phyloP scores from a whole-genome alignment of 2,113 vertebrate species.

The Nesoenas mayeri region DNA sequence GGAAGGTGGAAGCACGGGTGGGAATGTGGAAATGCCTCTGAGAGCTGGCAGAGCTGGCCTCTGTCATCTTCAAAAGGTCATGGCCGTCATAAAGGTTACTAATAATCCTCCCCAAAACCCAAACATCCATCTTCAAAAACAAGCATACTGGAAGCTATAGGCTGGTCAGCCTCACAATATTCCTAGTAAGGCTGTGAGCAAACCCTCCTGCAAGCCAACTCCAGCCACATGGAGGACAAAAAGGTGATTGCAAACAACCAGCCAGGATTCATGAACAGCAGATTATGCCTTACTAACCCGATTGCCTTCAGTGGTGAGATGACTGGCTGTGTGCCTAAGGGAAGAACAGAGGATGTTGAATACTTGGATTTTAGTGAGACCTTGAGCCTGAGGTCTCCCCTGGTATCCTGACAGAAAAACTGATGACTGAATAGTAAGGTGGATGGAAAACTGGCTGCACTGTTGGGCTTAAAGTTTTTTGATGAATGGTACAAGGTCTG shows the following conservation, averaged over 20 bases:
- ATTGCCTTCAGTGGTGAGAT: not conserved
- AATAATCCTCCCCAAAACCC: not conserved
- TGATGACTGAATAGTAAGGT: not conserved
- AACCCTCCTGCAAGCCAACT: not conserved
- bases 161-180: not conserved
- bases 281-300: not conserved
- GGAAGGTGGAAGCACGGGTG: not conserved
- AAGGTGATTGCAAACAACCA: not conserved
- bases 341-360: not conserved
- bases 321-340: not conserved
- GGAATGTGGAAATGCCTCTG: not conserved
- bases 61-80: not conserved
- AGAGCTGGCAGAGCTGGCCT: not conserved
- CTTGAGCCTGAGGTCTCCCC: not conserved
- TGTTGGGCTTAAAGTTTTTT: not conserved
- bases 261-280: not conserved
- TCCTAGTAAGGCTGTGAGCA: not conserved
- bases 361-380: not conserved
- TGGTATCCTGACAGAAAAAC: not conserved
- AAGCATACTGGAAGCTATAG: not conserved
- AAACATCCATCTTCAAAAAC: not conserved
- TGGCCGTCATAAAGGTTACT: not conserved
- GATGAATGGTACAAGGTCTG: not conserved
- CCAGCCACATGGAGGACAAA: not conserved
- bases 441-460: not conserved